Conservation (phyloP, 2,113 vertebrate species). For the Eublepharis macularius region DNA sequence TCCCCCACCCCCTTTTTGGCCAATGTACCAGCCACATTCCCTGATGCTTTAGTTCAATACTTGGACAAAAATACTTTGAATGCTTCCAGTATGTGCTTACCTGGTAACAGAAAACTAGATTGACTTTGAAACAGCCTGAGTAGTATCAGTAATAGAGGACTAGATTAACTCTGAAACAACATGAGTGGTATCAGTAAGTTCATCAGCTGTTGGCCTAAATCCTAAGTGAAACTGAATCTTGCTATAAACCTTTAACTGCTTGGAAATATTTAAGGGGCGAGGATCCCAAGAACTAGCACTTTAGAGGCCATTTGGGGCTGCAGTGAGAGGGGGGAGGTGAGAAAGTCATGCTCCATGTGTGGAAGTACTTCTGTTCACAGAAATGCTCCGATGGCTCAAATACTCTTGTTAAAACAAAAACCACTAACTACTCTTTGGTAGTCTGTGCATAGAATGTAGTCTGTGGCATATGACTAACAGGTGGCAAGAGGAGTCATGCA, state of each 20-base stretch:
- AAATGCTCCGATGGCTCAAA: too few species aligned
- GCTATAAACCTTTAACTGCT: neutral
- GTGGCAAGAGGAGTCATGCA: constrained; percentile 3
- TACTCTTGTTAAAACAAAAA: too few species aligned
- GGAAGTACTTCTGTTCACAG: too few species aligned
- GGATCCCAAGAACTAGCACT: neutral
- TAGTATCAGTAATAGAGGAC: neutral
- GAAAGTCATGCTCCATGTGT: too few species aligned
- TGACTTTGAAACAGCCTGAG: neutral
- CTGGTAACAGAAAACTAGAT: neutral
- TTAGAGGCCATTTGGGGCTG: neutral
- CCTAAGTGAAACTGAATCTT: too few species aligned
- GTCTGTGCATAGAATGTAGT: neutral
- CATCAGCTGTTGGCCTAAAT: neutral
- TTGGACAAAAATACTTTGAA: neutral
- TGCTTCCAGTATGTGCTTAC: neutral
- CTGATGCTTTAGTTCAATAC: too few species aligned
- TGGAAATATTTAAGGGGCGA: neutral
- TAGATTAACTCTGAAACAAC: neutral
- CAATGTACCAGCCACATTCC: too few species aligned
- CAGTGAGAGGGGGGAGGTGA: too few species aligned
- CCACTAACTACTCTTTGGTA: too few species aligned
- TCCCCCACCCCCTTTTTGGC: too few species aligned
- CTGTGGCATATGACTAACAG: neutral
- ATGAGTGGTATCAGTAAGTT: neutral